Conservation (phyloP, 2,113 vertebrate species). For the Anhinga rufa region DNA sequence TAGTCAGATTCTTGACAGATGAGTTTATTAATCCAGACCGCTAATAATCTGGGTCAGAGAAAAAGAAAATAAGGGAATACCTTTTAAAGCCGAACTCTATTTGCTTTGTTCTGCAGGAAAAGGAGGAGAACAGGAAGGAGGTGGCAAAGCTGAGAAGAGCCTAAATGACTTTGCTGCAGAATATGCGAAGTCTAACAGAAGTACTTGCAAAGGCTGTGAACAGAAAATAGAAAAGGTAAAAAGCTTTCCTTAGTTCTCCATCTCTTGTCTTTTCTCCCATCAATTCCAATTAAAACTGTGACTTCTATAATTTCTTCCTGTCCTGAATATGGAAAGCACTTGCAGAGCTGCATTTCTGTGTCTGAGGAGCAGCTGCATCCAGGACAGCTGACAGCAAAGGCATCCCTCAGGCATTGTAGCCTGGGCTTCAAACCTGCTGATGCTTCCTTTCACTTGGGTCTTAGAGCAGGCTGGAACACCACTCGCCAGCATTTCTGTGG, state of each 20-base stretch:
- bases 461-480: neutral
- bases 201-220: constrained; percentile 94
- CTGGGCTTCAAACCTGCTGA: neutral
- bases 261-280: neutral
- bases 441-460: neutral
- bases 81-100: neutral
- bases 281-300: neutral
- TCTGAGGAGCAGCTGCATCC: neutral
- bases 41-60: neutral
- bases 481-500: neutral
- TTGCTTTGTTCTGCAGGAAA: constrained; percentile 64
- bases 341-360: neutral
- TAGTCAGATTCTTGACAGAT: neutral
- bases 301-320: neutral
- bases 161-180: constrained; percentile 91
- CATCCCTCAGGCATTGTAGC: neutral
- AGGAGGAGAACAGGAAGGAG: constrained; percentile 76
- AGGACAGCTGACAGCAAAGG: neutral
- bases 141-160: constrained; percentile 82
- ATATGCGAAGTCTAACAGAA: constrained; percentile 97
- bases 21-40: neutral
- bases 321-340: neutral
- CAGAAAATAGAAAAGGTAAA: constrained; percentile 96
- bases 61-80: neutral
- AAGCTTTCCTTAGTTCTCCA: neutral